Percentiles rank a stretch among this genome's conserved stretches.
phyloP scores from a whole-genome alignment of 30 jellyfish, hydroid and myxozoan species.

The Aurelia sp. region DNA sequence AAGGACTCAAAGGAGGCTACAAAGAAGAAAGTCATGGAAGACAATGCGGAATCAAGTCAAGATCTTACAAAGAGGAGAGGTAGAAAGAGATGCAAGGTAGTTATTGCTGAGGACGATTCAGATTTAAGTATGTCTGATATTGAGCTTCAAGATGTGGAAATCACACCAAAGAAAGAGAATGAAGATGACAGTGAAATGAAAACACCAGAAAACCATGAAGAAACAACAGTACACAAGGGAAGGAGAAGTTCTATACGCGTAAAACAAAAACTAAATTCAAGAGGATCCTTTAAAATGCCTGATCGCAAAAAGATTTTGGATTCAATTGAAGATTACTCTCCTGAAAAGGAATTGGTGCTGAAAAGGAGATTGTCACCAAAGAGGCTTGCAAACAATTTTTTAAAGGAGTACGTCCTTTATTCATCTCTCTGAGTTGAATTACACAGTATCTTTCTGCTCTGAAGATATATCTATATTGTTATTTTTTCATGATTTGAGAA shows the following conservation, averaged over 20 bases:
- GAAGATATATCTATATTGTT: no score
- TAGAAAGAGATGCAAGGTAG: neutral
- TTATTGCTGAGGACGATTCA: neutral
- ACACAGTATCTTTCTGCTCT: no score
- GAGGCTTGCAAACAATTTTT: conserved; percentile 27
- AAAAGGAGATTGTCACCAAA: neutral
- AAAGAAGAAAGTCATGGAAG: neutral
- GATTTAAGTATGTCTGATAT: neutral
- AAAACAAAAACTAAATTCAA: neutral
- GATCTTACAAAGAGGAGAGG: neutral
- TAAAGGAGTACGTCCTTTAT: conserved; percentile 44
- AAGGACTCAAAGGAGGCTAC: neutral
- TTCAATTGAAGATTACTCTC: neutral
- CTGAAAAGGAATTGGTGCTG: neutral
- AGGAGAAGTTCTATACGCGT: conserved; percentile 49
- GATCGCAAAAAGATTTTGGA: conserved; percentile 1
- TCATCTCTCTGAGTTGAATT: neutral
- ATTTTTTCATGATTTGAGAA: no score
- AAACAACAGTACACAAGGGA: neutral
- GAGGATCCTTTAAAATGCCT: conserved; percentile 36
- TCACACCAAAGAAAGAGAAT: neutral
- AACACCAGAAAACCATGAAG: neutral
- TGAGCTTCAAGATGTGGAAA: neutral
- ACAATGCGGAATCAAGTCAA: no score
- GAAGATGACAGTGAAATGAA: neutral